A percentile compares a stretch with the other conserved stretches of the same genome.
phyloP scores from a whole-genome alignment of 1,140 invertebrate genomes.

The Saccostrea cuccullata region DNA sequence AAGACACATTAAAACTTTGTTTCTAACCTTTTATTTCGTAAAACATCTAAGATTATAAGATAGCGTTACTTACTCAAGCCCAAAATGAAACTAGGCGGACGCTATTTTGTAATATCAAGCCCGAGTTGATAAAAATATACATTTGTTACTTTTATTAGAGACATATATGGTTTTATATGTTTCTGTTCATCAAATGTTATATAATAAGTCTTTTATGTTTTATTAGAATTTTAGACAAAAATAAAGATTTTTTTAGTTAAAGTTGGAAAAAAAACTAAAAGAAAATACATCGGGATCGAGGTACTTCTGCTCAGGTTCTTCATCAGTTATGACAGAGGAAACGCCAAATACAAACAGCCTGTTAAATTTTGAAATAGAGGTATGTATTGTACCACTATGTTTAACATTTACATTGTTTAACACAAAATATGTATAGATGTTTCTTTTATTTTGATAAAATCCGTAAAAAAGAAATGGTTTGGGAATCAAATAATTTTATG shows the following conservation, averaged over 20 bases:
- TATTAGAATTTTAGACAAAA: neutral
- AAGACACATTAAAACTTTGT: too few relatives aligned
- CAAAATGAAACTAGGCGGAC: neutral
- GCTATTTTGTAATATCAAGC: neutral
- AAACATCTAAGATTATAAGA: neutral
- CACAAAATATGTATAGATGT: too few relatives aligned
- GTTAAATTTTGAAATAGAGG: slow-evolving; percentile 12
- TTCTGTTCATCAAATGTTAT: too few relatives aligned
- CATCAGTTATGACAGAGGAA: slow-evolving; percentile 11
- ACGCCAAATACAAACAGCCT: neutral
- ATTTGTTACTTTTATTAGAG: neutral
- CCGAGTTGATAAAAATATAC: neutral
- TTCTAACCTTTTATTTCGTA: too few relatives aligned
- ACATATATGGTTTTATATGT: neutral
- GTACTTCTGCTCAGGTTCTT: neutral
- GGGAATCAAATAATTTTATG: neutral
- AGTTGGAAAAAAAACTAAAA: neutral
- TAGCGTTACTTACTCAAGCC: neutral
- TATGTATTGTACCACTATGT: neutral
- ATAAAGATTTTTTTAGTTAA: neutral
- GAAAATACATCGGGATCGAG: slow-evolving; percentile 7
- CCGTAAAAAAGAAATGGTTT: too few relatives aligned
- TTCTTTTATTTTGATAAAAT: too few relatives aligned
- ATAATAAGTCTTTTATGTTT: neutral
- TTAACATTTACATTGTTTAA: neutral